A percentile compares a stretch with the other conserved stretches of the same genome.
These are phyloP conservation scores for Cathartes aura DNA, from an alignment of 2,113 vertebrate genomes.

Conservation along the genomic window DNA sequence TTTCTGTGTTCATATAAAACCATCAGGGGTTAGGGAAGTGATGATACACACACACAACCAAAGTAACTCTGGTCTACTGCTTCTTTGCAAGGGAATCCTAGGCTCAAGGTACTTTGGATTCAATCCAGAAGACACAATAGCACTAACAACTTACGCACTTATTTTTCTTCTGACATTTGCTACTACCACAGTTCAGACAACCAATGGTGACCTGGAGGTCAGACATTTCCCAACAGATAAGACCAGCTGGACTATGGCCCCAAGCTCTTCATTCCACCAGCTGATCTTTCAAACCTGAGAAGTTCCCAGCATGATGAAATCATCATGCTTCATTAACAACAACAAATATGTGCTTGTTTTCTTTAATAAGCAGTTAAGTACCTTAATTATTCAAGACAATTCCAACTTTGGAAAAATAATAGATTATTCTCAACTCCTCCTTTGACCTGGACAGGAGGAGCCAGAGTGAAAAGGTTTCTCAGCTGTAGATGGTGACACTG, in stretches of 20 bases:
- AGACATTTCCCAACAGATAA: not conserved
- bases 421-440: not conserved
- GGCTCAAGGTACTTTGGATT: not conserved
- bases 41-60: not conserved
- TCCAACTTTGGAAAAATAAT: not conserved
- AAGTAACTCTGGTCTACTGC: not conserved
- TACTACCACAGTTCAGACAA: not conserved
- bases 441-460: not conserved
- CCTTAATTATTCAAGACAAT: not conserved
- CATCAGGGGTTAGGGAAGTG: not conserved
- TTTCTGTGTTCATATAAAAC: not conserved
- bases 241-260: not conserved
- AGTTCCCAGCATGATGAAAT: not conserved
- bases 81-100: not conserved
- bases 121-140: not conserved
- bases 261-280: not conserved
- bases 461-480: not conserved
- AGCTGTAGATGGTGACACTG: not conserved
- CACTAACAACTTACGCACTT: not conserved
- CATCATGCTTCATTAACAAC: not conserved
- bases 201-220: not conserved
- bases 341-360: not conserved
- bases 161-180: not conserved
- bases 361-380: not conserved
- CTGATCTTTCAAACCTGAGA: not conserved